Evolutionary conservation across 2,888 invertebrate genomes (phyloP).

Genomic region (Drosophila merina): DNA sequence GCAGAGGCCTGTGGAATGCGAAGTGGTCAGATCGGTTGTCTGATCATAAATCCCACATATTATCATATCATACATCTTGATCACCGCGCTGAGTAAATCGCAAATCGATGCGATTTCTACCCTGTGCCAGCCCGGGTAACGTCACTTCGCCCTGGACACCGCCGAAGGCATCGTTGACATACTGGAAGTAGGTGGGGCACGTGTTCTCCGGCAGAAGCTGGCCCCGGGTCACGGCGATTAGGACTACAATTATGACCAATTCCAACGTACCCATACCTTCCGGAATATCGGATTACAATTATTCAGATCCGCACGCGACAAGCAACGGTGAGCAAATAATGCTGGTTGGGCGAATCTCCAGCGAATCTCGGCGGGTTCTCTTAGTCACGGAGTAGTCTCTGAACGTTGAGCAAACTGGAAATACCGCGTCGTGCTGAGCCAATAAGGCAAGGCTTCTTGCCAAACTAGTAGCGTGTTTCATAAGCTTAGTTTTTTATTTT

Average conservation of each 20-base stretch:
- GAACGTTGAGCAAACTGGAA: slow-evolving; percentile 63
- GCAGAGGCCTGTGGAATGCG: slow-evolving; percentile 40
- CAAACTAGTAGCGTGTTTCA: slow-evolving; percentile 8
- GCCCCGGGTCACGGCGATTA: slow-evolving; percentile 16
- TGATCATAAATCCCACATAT: background rate
- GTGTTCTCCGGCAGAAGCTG: slow-evolving; percentile 57
- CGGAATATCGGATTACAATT: background rate
- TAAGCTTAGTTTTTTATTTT: too few relatives aligned
- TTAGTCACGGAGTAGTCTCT: slow-evolving; percentile 26
- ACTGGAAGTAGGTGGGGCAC: slow-evolving; percentile 55
- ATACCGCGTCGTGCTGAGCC: slow-evolving; percentile 53
- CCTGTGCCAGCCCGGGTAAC: slow-evolving; percentile 46
- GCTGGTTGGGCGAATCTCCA: slow-evolving; percentile 15
- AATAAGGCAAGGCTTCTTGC: slow-evolving; percentile 15
- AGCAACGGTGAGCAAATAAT: slow-evolving; percentile 37
- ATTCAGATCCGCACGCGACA: slow-evolving; percentile 42
- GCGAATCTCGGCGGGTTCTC: background rate
- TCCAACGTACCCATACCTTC: slow-evolving; percentile 21
- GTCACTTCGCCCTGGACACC: slow-evolving; percentile 58
- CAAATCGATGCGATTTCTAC: slow-evolving; percentile 62
- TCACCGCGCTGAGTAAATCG: slow-evolving; percentile 52
- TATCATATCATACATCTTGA: slow-evolving; percentile 46
- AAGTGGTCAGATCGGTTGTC: slow-evolving; percentile 10
- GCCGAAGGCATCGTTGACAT: slow-evolving; percentile 33
- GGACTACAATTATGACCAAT: background rate